These are phyloP conservation scores for Troglohyphantes excavatus DNA, from an alignment of 2,888 invertebrate genomes.

Conservation along the genomic window DNA sequence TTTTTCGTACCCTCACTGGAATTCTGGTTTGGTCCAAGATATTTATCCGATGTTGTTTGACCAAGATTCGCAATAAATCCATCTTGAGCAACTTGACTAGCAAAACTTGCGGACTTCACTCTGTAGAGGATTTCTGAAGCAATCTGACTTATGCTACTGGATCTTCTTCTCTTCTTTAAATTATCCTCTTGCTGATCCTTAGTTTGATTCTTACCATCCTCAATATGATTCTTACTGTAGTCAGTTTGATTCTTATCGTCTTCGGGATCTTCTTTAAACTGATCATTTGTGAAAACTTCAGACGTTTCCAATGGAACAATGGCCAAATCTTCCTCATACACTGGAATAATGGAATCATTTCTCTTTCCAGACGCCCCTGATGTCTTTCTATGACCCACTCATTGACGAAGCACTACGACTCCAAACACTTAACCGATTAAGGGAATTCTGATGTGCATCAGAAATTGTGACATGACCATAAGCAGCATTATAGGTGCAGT, in stretches of 20 bases:
- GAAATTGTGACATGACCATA: background rate
- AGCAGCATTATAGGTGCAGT: background rate
- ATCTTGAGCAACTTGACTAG: constrained; percentile 36
- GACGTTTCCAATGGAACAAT: background rate
- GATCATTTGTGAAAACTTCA: background rate
- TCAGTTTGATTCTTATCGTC: too few species aligned
- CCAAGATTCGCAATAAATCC: background rate
- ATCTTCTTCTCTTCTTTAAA: background rate
- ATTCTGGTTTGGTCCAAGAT: background rate
- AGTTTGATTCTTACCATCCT: too few species aligned
- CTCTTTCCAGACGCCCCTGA: too few species aligned
- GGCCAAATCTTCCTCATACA: background rate
- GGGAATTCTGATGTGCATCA: background rate
- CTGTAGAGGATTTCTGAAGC: constrained; percentile 20
- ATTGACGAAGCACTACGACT: background rate
- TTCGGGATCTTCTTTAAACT: background rate
- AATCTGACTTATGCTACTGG: background rate
- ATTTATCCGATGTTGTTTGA: too few species aligned
- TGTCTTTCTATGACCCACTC: background rate
- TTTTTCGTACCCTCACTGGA: background rate
- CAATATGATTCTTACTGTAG: too few species aligned
- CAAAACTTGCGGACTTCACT: constrained; percentile 42
- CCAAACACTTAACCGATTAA: background rate
- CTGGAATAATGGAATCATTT: constrained; percentile 2
- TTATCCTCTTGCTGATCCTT: background rate